Evolutionary conservation across 2,113 vertebrate genomes (phyloP).

Genomic region (Ctenodactylus gundi): DNA sequence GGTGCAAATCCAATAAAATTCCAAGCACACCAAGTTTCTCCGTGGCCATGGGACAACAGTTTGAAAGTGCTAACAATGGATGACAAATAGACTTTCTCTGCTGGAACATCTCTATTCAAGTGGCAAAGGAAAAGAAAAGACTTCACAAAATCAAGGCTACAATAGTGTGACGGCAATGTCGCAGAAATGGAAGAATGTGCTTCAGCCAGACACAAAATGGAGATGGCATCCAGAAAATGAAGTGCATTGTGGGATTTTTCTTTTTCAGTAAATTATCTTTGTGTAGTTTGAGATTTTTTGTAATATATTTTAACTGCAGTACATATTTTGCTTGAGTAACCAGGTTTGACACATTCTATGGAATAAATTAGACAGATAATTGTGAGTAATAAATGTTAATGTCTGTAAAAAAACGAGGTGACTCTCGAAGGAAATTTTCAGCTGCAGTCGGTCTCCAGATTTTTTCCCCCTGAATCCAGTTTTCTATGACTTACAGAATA

Average conservation of each 20-base stretch:
- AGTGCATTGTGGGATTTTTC: background rate
- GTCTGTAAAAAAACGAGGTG: background rate
- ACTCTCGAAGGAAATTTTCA: background rate
- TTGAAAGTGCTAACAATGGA: background rate
- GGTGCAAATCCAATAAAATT: constrained; percentile 57
- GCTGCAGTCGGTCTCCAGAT: background rate
- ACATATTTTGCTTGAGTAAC: background rate
- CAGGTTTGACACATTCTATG: background rate
- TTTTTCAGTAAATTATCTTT: background rate
- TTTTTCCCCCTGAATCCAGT: background rate
- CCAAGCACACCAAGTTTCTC: constrained; percentile 29
- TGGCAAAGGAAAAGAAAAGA: background rate
- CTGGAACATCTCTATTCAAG: background rate
- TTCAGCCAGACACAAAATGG: background rate
- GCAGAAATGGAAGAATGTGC: background rate
- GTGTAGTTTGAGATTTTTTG: background rate
- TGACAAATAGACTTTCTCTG: background rate
- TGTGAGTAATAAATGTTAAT: background rate
- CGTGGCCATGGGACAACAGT: background rate
- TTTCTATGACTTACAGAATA: background rate
- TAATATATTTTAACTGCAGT: background rate
- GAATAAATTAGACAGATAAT: constrained; percentile 18
- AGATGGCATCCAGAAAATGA: background rate
- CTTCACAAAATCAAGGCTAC: background rate
- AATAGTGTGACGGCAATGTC: background rate